Evolutionary conservation across 2,888 invertebrate genomes (phyloP).

Genomic region (Eristalis tenax): DNA sequence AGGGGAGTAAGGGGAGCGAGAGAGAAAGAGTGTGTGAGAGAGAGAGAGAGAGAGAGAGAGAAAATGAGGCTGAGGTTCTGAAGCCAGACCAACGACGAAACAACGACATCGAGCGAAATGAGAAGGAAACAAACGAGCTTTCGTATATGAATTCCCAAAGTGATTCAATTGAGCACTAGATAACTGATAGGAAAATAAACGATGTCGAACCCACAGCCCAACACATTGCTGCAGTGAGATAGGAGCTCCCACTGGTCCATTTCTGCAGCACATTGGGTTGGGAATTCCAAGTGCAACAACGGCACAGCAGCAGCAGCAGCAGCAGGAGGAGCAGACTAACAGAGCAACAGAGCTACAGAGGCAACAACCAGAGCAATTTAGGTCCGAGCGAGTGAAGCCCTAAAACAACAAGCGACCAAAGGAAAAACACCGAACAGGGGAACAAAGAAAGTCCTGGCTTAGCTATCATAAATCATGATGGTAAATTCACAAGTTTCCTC

Average conservation of each 20-base stretch:
- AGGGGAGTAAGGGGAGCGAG: not conserved
- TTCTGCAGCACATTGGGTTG: conserved; percentile 55
- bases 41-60: not conserved
- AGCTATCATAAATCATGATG: conserved; percentile 62
- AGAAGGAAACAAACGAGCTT: not conserved
- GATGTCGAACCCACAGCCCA: conserved; percentile 46
- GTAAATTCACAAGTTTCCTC: conserved; percentile 54
- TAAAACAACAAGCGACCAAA: conserved; percentile 47
- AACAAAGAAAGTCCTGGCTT: conserved; percentile 58
- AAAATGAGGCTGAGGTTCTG: too few species aligned
- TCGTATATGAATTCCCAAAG: conserved; percentile 49
- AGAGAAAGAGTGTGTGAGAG: not conserved
- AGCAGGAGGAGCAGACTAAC: too few species aligned
- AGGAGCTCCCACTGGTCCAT: conserved; percentile 52
- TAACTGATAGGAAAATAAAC: conserved; percentile 61
- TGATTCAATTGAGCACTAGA: conserved; percentile 60
- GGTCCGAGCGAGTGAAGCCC: conserved; percentile 25
- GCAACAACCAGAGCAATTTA: conserved; percentile 27
- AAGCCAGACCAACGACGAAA: too few species aligned
- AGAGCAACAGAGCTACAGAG: not conserved
- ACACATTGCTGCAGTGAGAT: conserved; percentile 59
- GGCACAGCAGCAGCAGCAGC: not conserved
- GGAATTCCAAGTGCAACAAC: conserved; percentile 43
- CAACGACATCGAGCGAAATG: not conserved
- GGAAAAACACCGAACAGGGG: conserved; percentile 20